Evolutionary conservation across 2,888 invertebrate species (phyloP), one percentile per base, ranked within the genome.

Genomic region (Tenthredo notha): DNA sequence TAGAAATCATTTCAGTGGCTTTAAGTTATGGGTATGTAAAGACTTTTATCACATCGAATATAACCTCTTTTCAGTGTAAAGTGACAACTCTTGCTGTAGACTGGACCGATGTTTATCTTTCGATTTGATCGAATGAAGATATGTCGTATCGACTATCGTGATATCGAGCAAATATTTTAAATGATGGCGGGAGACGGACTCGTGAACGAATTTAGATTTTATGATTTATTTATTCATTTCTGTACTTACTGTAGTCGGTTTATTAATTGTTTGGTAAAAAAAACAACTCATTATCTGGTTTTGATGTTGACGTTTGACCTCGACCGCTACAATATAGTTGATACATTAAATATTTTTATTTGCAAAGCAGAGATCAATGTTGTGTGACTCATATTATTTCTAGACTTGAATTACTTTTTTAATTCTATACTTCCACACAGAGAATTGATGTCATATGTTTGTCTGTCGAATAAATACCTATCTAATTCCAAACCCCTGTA

Each of bases 141-240:
- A 12, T 75, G 25, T 29, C 7, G 12, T 75, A 75, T 50, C 77
- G 77, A 54, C 25, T 77, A 54, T 58, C 37, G n/a, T 25, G 40
- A 40, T 21, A 37, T 80, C 80, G 58, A 80, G 33, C 9, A 0
- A 12, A n/a, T 40, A 80, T 80, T 80, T n/a, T 25, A 61, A 80
- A 80, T 80, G 21, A 61, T 21, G 12, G 61, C 80, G 78, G 58
- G 78, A 21, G n/a, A 10, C 25, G 4, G 61, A 78, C 61, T 29
- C 61, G 33, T 21, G 29, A 1, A 10, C 10, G 5, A 15, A 9
- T 25, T 50, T 0, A 50, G 15, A 65, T 65, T 65, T 25, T 61
- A 25, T 61, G 12, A 33, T 67, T 33, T 6, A 33, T 67, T 7
- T 29, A 25, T 61, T 61, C 25, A 21, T 25, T 7, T n/a, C 1